phyloP scores from a whole-genome alignment of 2,888 invertebrate genomes.

The Brassicogethes aeneus region DNA sequence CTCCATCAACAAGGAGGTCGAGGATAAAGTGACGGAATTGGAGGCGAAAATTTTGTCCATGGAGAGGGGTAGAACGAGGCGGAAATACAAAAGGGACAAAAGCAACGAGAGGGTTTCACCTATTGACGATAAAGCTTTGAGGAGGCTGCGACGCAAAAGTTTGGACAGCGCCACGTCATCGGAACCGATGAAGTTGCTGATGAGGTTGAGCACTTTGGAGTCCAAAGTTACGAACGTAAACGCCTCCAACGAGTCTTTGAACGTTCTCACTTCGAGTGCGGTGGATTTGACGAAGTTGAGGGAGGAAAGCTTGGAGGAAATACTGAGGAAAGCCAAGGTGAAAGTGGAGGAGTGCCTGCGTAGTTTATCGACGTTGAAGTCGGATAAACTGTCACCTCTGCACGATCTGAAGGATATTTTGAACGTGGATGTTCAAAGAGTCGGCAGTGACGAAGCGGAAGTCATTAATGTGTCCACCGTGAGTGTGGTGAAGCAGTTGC shows the following conservation, averaged over 20 bases:
- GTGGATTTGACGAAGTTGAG: conserved; percentile 31
- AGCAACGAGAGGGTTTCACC: conserved; percentile 37
- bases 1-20: conserved; percentile 73
- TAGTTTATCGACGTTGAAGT: conserved; percentile 53
- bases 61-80: conserved; percentile 44
- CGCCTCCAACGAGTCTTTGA: conserved; percentile 51
- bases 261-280: conserved; percentile 39
- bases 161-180: conserved; percentile 69
- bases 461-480: conserved; percentile 48
- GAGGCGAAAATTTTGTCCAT: conserved; percentile 67
- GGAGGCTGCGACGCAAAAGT: conserved; percentile 59
- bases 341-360: conserved; percentile 60
- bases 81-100: conserved; percentile 43
- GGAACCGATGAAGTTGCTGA: conserved; percentile 72
- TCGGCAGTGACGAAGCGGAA: conserved; percentile 47
- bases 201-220: conserved; percentile 67
- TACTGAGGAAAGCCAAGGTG: conserved; percentile 54
- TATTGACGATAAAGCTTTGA: conserved; percentile 32
- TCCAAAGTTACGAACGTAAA: conserved; percentile 62
- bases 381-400: conserved; percentile 56
- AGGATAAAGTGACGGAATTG: conserved; percentile 72
- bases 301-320: conserved; percentile 38
- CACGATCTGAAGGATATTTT: conserved; percentile 54
- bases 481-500: conserved; percentile 53
- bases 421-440: conserved; percentile 31